A percentile compares a stretch with the other conserved stretches of the same genome.
These are phyloP conservation scores for Rhinichthys osculus DNA, from an alignment of 2,797 vertebrate species.

Conservation along the genomic window DNA sequence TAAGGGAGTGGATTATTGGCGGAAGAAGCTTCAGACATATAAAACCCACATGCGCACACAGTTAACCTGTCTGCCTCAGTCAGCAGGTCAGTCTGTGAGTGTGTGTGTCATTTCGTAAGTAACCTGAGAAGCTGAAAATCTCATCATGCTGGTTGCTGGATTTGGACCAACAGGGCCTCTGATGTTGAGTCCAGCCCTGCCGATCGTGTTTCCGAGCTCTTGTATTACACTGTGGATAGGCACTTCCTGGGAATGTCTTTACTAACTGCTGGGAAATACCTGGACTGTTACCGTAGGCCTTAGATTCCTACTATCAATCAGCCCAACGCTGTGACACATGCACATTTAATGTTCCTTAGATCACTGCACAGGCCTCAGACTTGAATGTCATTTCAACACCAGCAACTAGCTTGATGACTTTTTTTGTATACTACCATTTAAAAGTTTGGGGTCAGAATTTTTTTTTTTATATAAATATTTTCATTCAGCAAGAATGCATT, in stretches of 20 bases:
- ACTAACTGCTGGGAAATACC: conserved; percentile 40
- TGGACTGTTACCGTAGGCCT: background rate
- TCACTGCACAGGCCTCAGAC: background rate
- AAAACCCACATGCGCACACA: background rate
- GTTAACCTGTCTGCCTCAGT: background rate
- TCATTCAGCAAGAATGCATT: background rate
- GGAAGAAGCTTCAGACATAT: conserved; percentile 23
- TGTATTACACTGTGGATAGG: conserved; percentile 32
- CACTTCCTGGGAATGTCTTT: conserved; percentile 41
- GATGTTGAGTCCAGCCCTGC: conserved; percentile 27
- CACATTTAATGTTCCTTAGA: background rate
- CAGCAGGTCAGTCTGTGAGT: background rate
- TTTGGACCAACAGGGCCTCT: conserved; percentile 30
- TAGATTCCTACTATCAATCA: conserved; percentile 21
- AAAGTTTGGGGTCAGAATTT: background rate
- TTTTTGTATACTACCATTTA: background rate
- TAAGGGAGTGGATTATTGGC: conserved; percentile 18
- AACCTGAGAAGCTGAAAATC: conserved; percentile 17
- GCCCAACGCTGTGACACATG: background rate
- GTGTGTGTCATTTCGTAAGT: conserved; percentile 8
- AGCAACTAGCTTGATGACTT: background rate
- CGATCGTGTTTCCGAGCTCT: conserved; percentile 40
- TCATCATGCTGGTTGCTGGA: conserved; percentile 9
- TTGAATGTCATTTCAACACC: conserved; percentile 24
- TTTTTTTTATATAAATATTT: background rate